Percentiles rank a stretch among this genome's conserved stretches.
Conservation (phyloP, 2,888 invertebrate species). For the Campopleginae sp. region DNA sequence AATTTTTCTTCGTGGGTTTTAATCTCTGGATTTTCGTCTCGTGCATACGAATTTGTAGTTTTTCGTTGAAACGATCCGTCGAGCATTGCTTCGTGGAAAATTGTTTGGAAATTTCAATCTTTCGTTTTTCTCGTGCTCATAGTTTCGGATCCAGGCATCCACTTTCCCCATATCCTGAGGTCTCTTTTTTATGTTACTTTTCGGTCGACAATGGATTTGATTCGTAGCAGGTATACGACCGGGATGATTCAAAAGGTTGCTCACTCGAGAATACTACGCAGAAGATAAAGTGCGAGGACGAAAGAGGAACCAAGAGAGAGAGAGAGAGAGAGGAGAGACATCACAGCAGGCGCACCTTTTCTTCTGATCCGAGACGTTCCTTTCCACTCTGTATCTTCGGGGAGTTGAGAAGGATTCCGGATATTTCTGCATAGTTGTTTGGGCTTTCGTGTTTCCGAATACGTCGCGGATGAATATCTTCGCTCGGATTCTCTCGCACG, state of each 20-base stretch:
- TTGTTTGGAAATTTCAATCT: not conserved
- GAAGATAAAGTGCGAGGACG: not conserved
- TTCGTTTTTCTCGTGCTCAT: not conserved
- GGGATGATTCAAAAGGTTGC: slow-evolving; percentile 33
- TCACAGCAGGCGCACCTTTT: slow-evolving; percentile 28
- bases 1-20: not conserved
- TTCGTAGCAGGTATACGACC: slow-evolving; percentile 42
- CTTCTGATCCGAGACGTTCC: not conserved
- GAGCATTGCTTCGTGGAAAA: not conserved
- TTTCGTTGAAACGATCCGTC: too few relatives aligned
- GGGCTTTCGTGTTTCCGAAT: slow-evolving; percentile 26
- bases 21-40: not conserved
- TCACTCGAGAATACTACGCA: not conserved
- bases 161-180: slow-evolving; percentile 21
- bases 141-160: not conserved
- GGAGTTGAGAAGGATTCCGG: slow-evolving; percentile 4
- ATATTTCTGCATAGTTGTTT: slow-evolving; percentile 27
- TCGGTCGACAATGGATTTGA: slow-evolving; percentile 14
- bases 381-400: not conserved
- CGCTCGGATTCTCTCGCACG: not conserved
- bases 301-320: not conserved
- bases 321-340: not conserved
- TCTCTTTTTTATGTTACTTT: slow-evolving; percentile 9
- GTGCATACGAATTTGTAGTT: too few relatives aligned
- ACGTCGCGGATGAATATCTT: slow-evolving; percentile 21